Base-by-base conservation (phyloP, 1,140 invertebrate genomes). In the Heliconius himera region DNA sequence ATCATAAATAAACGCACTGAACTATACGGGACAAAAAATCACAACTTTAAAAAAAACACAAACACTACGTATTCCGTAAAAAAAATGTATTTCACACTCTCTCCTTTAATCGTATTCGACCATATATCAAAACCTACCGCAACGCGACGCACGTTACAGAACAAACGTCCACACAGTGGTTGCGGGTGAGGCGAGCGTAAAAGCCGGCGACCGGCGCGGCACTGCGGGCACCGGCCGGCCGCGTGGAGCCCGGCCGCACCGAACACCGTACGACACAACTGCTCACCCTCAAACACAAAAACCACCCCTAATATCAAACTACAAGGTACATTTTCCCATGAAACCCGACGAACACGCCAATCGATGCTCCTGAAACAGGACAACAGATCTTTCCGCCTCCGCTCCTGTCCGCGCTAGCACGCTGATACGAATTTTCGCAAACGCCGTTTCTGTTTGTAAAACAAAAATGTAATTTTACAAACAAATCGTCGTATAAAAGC, bases 291-390 rank as follows among this genome's bases (percentile, higher is more conserved):
- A 46, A 80, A 78, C 77, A 73, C 70, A 71, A 84, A 87, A 73
- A 78, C 81, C 73, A 81, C 87, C 87, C 81, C 86, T 88, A 84
- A 54, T 54, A 70, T n/a, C 22, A 38, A 13, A 6, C 8, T 29
- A 70, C 70, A 92, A 82, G 76, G 85, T 29, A 56, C 73, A 81
- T 72, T 84, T 78, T 91, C 81, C 74, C 9, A 9, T 60, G 73
- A 0, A n/a, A 22, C 3, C 1, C 72, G 60, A 8, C 51, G 74
- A 86, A 78, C 87, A 86, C 87, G 83, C 89, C 88, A 93, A 93
- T 93, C 92, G 92, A 93, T 93, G 91, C 87, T 89, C 88, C 88
- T 89, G 90, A 82, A 91, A 91, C 90, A 92, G 90, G 90, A 92
- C 90, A 91, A 90, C 88, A 91, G 85, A 91, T 90, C 90, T 89